Evolutionary conservation across 2,113 vertebrate species (phyloP).

Genomic region (Neogale vison): DNA sequence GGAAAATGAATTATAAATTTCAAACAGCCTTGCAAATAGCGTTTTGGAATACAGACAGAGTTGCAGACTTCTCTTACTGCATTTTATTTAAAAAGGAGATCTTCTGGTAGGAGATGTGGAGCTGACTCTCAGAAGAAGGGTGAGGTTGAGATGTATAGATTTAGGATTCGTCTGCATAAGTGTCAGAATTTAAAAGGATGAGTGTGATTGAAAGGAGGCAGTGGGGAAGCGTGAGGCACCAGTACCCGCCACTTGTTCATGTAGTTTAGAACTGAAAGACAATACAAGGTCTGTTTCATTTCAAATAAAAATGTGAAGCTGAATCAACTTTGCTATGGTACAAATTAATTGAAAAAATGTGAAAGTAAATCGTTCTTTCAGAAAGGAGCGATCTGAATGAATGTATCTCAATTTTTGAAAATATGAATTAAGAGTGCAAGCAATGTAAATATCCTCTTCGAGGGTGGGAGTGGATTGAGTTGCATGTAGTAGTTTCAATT

Average conservation of each 20-base stretch:
- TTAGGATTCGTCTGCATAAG: slow-evolving; percentile 14
- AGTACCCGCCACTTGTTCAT: background rate
- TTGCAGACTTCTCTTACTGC: slow-evolving; percentile 29
- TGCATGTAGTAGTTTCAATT: background rate
- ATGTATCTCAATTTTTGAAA: background rate
- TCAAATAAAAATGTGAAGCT: background rate
- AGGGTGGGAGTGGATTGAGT: background rate
- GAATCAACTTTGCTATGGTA: background rate
- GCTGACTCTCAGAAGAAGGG: slow-evolving; percentile 31
- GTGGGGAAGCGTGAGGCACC: background rate
- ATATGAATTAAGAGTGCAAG: background rate
- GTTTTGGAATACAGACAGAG: slow-evolving; percentile 48
- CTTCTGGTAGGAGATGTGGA: background rate
- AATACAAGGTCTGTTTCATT: background rate
- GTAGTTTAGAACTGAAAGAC: background rate
- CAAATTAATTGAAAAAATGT: background rate
- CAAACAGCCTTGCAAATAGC: slow-evolving; percentile 59
- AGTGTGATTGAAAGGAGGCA: background rate
- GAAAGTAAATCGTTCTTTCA: slow-evolving; percentile 2
- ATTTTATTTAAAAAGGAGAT: slow-evolving; percentile 55
- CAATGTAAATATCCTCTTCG: background rate
- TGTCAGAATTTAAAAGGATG: background rate
- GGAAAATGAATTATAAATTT: slow-evolving; percentile 77
- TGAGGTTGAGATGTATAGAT: background rate
- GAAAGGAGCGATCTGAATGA: background rate